phyloP scores from a whole-genome alignment of 2,888 invertebrate genomes.

The Sclerodermus sp. region DNA sequence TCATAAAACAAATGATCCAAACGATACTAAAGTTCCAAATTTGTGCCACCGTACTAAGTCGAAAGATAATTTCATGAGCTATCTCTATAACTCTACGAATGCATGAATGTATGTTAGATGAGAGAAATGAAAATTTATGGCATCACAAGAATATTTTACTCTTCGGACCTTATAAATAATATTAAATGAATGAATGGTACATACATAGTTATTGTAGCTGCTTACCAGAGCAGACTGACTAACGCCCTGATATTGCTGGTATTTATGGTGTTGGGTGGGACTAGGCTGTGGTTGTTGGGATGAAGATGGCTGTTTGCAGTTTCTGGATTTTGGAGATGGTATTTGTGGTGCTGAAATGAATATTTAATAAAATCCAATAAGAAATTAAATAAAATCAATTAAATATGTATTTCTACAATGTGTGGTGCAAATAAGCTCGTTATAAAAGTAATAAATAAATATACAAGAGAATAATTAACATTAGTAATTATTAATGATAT shows the following conservation, averaged over 20 bases:
- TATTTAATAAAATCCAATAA: too few species aligned
- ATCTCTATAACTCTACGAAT: too few species aligned
- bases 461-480: neutral
- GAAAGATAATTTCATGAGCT: too few species aligned
- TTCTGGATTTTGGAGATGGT: conserved; percentile 64
- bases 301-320: conserved; percentile 59
- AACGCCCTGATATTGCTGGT: conserved; percentile 60
- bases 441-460: neutral
- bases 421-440: neutral
- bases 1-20: too few species aligned
- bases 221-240: conserved; percentile 58
- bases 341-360: conserved; percentile 60
- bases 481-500: neutral
- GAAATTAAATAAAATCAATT: too few species aligned
- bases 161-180: conserved; percentile 22
- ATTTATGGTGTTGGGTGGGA: conserved; percentile 63
- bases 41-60: too few species aligned
- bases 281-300: conserved; percentile 62
- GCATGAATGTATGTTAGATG: too few species aligned
- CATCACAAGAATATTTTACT: conserved; percentile 2
- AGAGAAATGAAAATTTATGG: neutral
- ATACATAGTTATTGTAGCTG: conserved; percentile 53
- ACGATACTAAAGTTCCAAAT: too few species aligned
- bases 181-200: conserved; percentile 51
- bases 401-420: too few species aligned